phyloP scores from a whole-genome alignment of 1,140 invertebrate species.

The Drosophila pruinosa region DNA sequence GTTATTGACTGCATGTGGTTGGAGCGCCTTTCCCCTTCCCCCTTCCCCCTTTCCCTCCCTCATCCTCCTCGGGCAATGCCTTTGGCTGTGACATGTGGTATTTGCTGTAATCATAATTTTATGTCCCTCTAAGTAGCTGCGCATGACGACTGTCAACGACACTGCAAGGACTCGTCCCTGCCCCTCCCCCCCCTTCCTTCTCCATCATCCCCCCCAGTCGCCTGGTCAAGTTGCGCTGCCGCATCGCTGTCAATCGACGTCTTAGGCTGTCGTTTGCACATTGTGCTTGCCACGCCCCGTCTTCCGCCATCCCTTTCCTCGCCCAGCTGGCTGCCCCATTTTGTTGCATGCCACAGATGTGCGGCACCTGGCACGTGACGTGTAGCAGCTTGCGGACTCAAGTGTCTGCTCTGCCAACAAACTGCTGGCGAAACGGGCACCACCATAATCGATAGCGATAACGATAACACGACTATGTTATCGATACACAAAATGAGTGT shows the following conservation, averaged over 20 bases:
- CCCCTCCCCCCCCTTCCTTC: not conserved
- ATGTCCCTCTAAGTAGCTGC: conserved; percentile 77
- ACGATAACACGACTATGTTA: no score
- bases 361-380: not conserved
- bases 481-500: no score
- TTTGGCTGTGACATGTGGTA: conserved; percentile 60
- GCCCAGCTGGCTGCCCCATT: not conserved
- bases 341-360: not conserved
- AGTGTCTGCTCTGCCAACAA: no score
- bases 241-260: conserved; percentile 31
- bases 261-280: conserved; percentile 23
- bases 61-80: not conserved
- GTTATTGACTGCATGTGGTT: conserved; percentile 51
- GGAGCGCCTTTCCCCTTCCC: not conserved
- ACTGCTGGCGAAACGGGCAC: no score
- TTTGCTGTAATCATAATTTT: conserved; percentile 80
- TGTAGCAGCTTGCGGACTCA: no score
- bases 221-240: conserved; percentile 8
- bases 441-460: no score
- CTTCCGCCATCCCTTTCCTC: not conserved
- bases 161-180: conserved; percentile 28
- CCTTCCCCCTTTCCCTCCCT: not conserved
- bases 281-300: not conserved
- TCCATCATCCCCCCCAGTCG: not conserved
- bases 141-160: conserved; percentile 75